Base-by-base conservation (phyloP, 53 echinoderm and acorn worm species). In the Temnopleurus reevesii region DNA sequence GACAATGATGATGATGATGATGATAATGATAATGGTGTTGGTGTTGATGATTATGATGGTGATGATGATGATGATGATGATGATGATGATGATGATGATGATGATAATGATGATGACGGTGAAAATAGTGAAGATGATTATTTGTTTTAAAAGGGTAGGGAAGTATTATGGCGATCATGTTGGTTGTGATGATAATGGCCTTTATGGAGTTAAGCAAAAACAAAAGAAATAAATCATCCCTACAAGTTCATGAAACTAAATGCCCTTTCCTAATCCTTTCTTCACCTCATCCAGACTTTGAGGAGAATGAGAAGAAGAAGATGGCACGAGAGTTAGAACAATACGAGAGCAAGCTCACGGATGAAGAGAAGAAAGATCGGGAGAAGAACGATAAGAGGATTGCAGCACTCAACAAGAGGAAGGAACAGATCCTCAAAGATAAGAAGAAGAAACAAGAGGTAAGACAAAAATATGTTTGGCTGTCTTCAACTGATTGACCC, bases 401-500 rank as follows among this genome's bases (percentile, higher is more conserved):
- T 21, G 81, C 90, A 4, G 95, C 95, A 10, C 92, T 97, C 54
- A 95, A 93, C 90, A 95, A 95, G 41, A 96, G 97, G 41, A 97
- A 95, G 36, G 97, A 97, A 51, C 92, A 95, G 43, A 86, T 97
- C 93, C 59, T 97, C 57, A 93, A 95, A 47, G 97, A 97, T 34
- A 97, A 97, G 89, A 89, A 93, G 90, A 93, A 94, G 65, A 97
- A 97, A 47, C 93, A 95, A 80, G 77, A 91, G 93, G 97, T 97
- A 65, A 12, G 77, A 33, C 8, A 6, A 71, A 5, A 29, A 9
- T 33, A 6, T 31, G n/a, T n/a, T n/a, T n/a, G n/a, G n/a, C n/a
- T n/a, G n/a, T n/a, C n/a, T n/a, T n/a, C n/a, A n/a, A n/a, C n/a
- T n/a, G n/a, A n/a, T n/a, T n/a, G n/a, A n/a, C n/a, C n/a, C n/a